A percentile compares a stretch with the other conserved stretches of the same genome.
phyloP scores from a whole-genome alignment of 2,888 invertebrate genomes.

The Trissoscelio sp. region DNA sequence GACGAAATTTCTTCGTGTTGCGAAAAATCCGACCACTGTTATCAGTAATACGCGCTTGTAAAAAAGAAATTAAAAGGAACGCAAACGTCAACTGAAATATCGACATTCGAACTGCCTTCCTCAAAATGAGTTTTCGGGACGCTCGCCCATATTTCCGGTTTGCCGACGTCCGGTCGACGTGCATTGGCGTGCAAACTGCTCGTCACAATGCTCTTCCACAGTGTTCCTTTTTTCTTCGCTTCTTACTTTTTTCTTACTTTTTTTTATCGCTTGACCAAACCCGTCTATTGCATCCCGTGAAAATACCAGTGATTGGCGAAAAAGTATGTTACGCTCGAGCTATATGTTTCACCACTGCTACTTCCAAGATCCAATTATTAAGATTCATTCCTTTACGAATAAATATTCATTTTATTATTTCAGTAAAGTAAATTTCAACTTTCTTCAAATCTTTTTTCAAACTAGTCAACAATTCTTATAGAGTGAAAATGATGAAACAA shows the following conservation, averaged over 20 bases:
- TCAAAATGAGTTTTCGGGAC: constrained; percentile 62
- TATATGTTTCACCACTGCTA: too few species aligned
- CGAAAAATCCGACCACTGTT: constrained; percentile 1
- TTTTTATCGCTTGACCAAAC: constrained; percentile 45
- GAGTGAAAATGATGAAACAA: too few species aligned
- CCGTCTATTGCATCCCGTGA: too few species aligned
- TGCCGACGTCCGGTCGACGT: constrained; percentile 58
- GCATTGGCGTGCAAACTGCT: constrained; percentile 64
- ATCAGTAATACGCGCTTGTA: constrained; percentile 16
- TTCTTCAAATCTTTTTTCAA: too few species aligned
- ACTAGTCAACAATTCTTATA: too few species aligned
- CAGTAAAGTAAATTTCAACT: too few species aligned
- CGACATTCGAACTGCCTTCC: constrained; percentile 31
- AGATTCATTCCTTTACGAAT: too few species aligned
- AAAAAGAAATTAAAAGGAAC: constrained; percentile 44
- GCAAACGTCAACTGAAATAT: constrained; percentile 57
- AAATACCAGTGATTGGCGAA: constrained; percentile 44
- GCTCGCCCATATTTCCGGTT: constrained; percentile 59
- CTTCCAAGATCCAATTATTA: constrained; percentile 34
- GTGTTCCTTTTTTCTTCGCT: constrained; percentile 18
- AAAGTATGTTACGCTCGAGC: constrained; percentile 37
- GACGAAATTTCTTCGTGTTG: constrained; percentile 21
- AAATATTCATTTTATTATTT: too few species aligned
- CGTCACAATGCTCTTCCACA: constrained; percentile 50
- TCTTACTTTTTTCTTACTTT: constrained; percentile 32